Evolutionary conservation across 2,797 vertebrate species (phyloP).

Genomic region (Leontopithecus rosalia): DNA sequence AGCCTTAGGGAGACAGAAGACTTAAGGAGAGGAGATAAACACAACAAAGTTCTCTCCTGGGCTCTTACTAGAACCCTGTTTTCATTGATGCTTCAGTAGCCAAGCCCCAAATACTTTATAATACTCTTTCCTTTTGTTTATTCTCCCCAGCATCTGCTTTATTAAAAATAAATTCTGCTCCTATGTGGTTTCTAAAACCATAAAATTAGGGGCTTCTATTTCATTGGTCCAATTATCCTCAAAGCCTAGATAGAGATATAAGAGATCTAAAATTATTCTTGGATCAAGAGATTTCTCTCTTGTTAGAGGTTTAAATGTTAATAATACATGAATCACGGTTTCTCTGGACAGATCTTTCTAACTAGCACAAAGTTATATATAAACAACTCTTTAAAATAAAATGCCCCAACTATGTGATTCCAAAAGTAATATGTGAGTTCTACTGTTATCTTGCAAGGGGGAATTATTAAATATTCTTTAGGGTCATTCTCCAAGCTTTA

Average conservation of each 20-base stretch:
- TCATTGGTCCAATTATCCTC: background rate
- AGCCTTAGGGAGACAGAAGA: background rate
- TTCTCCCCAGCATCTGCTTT: background rate
- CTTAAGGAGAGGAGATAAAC: background rate
- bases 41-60: background rate
- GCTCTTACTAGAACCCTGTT: background rate
- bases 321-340: background rate
- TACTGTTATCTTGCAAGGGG: background rate
- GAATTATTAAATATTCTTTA: background rate
- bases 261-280: background rate
- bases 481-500: background rate
- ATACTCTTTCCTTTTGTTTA: background rate
- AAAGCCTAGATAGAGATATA: background rate
- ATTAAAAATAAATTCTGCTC: background rate
- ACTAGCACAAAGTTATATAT: background rate
- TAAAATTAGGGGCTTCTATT: background rate
- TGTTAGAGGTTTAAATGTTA: slow-evolving; percentile 8
- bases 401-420: background rate
- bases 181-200: background rate
- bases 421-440: background rate
- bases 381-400: background rate
- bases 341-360: background rate
- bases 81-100: background rate
- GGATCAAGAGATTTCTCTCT: background rate
- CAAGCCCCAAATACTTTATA: background rate